Conservation (phyloP, 2,797 vertebrate species). For the Esox masquinongy region DNA sequence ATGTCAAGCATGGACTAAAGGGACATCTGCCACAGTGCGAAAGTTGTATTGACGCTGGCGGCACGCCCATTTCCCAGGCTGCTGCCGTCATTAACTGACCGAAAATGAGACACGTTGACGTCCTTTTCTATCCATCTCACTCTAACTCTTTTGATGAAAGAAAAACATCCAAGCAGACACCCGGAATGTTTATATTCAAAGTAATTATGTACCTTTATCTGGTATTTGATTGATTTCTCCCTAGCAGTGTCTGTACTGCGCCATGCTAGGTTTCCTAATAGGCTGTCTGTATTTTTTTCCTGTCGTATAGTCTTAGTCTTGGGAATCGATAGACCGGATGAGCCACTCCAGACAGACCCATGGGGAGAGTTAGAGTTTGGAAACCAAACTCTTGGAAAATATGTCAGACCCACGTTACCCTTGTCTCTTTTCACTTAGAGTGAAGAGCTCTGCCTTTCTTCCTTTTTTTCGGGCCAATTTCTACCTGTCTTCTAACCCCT, state of each 20-base stretch:
- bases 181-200: neutral
- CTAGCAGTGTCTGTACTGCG: neutral
- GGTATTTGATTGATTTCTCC: neutral
- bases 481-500: neutral
- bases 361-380: neutral
- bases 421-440: neutral
- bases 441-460: neutral
- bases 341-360: neutral
- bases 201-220: neutral
- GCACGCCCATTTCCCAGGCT: neutral
- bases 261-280: neutral
- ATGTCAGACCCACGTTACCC: neutral
- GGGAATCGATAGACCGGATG: neutral
- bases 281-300: neutral
- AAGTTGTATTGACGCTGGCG: neutral
- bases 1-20: conserved; percentile 12
- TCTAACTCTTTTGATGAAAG: neutral
- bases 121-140: neutral
- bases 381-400: neutral
- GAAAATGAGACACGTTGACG: neutral
- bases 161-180: neutral
- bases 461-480: neutral
- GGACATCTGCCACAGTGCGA: neutral
- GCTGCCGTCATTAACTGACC: neutral
- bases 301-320: neutral